Evolutionary conservation across 92 coral and sea anemone genomes (phyloP), one percentile per base, ranked within the genome.

Genomic region (Porites cylindrica): DNA sequence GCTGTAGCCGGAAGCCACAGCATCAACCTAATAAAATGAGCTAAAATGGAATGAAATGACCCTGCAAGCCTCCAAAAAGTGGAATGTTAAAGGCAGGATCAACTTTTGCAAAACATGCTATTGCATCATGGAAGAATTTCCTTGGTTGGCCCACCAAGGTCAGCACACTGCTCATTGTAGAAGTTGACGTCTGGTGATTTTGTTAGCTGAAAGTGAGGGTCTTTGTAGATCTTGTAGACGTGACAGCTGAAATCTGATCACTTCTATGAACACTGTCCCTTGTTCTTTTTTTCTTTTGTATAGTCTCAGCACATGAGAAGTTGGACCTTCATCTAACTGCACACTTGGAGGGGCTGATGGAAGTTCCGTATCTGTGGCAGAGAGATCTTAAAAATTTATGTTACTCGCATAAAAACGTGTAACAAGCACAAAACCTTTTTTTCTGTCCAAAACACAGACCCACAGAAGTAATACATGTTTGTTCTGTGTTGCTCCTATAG

Each of bases 201-300:
- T 52, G 24, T 78, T 6, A 91, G 47, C 29, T 86, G 70, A 47
- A 76, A 68, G 24, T 59, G 5, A 11, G 93, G 93, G 53, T 86
- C 76, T 64, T 91, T 91, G 80, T 86, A 86, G 26, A 91, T 82
- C 75, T 59, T n/a, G n/a, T n/a, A 86, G 66, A 26, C 67, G 20
- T 24, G 93, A 91, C 53, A 91, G 47, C 82, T 91, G 93, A 83
- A 91, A 75, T 17, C 93, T 73, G 80, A 86, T 91, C 5, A 91
- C 59, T 26, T 89, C 92, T 10, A 89, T 58, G 61, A 65, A 89
- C 51, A 78, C 91, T 8, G 83, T 70, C 23, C 90, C 91, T 29
- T 75, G 73, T 54, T 70, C 89, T 17, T n/a, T 70, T 72, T 80
- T 56, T 10, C 3, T 17, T 29, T 61, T 87, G 80, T 86, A 86